These are phyloP conservation scores for Psylliodes chrysocephalus DNA, from an alignment of 2,888 invertebrate genomes.

Conservation along the genomic window DNA sequence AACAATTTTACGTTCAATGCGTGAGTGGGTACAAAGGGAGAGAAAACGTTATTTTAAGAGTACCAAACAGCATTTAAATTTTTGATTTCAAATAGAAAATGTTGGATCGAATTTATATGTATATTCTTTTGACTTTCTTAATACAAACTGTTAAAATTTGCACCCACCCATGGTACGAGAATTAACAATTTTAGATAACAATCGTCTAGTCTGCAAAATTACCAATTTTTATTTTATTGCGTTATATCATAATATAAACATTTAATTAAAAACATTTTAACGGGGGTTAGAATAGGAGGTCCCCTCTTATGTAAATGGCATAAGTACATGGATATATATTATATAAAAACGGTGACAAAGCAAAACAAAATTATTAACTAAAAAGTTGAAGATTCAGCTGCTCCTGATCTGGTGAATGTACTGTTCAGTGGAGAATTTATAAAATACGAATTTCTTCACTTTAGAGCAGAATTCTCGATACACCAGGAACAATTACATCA, in stretches of 20 bases:
- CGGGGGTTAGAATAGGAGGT: conserved; percentile 28
- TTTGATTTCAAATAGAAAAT: no score
- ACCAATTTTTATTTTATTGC: conserved; percentile 18
- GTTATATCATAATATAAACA: conserved; percentile 42
- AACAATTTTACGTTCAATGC: background rate
- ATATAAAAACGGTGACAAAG: conserved; percentile 33
- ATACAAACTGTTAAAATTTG: no score
- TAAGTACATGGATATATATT: conserved; percentile 44
- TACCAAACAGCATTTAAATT: no score
- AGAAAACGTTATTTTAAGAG: no score
- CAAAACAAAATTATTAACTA: conserved; percentile 31
- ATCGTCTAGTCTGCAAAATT: background rate
- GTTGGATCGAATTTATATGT: no score
- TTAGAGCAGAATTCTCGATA: conserved; percentile 24
- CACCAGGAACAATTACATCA: conserved; percentile 22
- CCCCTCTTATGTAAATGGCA: conserved; percentile 39
- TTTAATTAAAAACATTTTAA: conserved; percentile 39
- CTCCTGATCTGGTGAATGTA: conserved; percentile 33
- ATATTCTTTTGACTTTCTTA: no score
- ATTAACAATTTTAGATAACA: background rate
- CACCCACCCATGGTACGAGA: background rate
- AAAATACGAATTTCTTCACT: conserved; percentile 14
- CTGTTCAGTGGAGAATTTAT: conserved; percentile 8
- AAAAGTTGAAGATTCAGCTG: conserved; percentile 43
- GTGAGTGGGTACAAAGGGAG: background rate